Conservation (phyloP, 1,140 invertebrate genomes). For the Mesaphorura yosii region DNA sequence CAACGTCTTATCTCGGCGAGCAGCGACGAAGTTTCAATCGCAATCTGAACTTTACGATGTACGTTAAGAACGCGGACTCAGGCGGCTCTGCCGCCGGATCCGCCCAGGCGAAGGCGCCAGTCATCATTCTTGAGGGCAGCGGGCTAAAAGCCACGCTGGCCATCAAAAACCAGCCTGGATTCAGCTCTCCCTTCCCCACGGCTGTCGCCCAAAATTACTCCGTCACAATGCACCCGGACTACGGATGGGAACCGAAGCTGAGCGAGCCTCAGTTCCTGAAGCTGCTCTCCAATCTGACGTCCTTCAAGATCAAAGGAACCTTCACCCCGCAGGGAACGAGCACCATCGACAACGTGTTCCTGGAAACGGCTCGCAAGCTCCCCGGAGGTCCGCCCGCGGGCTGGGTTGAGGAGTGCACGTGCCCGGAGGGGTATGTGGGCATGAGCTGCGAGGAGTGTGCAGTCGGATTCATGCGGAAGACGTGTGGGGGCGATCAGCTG, state of each 20-base stretch:
- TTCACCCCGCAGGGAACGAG: constrained; percentile 70
- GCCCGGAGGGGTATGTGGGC: constrained; percentile 82
- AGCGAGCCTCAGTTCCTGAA: constrained; percentile 77
- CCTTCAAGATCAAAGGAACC: constrained; percentile 85
- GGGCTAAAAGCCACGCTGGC: constrained; percentile 67
- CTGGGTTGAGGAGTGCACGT: constrained; percentile 91
- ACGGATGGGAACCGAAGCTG: constrained; percentile 81
- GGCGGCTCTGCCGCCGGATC: no score
- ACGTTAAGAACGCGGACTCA: constrained; percentile 60
- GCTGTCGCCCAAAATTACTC: constrained; percentile 55
- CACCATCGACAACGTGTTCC: constrained; percentile 71
- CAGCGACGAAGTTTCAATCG: constrained; percentile 91
- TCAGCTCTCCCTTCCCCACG: constrained; percentile 69
- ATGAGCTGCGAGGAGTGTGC: constrained; percentile 96
- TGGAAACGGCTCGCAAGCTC: constrained; percentile 72
- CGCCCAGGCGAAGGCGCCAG: constrained; percentile 61
- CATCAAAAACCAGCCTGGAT: constrained; percentile 87
- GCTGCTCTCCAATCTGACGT: constrained; percentile 80
- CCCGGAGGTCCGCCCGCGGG: constrained; percentile 64
- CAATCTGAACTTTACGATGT: constrained; percentile 75
- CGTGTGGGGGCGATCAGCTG: constrained; percentile 78
- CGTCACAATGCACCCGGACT: constrained; percentile 73
- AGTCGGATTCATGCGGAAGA: constrained; percentile 80
- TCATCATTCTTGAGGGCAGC: constrained; percentile 79
- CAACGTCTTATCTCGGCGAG: constrained; percentile 82